Percentiles rank a stretch among this genome's conserved stretches.
Evolutionary conservation across 1,140 invertebrate genomes (phyloP).

Genomic region (Myzus persicae): DNA sequence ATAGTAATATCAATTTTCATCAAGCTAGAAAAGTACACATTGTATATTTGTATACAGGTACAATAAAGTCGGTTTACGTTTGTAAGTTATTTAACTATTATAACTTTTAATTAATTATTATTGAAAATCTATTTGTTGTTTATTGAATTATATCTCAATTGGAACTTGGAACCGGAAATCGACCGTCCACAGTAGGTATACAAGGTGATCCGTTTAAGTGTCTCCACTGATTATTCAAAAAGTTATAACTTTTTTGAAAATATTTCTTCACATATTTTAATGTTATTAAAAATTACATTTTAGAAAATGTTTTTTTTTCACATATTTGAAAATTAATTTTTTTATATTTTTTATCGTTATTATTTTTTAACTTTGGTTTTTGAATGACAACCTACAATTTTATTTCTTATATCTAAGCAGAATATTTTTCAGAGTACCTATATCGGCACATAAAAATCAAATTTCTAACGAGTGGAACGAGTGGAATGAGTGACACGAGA

Average conservation of each 20-base stretch:
- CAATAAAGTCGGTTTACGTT: background rate
- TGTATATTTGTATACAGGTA: background rate
- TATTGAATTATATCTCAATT: background rate
- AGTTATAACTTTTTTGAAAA: background rate
- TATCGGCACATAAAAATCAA: background rate
- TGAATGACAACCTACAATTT: background rate
- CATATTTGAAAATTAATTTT: background rate
- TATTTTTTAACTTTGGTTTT: background rate
- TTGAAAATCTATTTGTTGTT: background rate
- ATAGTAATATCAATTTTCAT: background rate
- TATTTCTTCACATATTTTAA: background rate
- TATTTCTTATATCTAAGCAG: background rate
- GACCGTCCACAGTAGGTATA: background rate
- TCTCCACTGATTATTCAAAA: background rate
- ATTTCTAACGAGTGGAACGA: no score
- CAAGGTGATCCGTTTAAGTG: background rate
- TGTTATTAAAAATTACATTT: background rate
- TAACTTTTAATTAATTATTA: background rate
- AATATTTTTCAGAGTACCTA: background rate
- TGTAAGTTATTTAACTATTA: background rate
- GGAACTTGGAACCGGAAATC: background rate
- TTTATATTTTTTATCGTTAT: background rate
- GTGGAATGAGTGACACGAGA: background rate
- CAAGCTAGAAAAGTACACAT: background rate
- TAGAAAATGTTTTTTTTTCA: background rate